Evolutionary conservation across 2,113 vertebrate genomes (phyloP), one percentile per base, ranked within the genome.

Genomic region (Maccullochella peelii): DNA sequence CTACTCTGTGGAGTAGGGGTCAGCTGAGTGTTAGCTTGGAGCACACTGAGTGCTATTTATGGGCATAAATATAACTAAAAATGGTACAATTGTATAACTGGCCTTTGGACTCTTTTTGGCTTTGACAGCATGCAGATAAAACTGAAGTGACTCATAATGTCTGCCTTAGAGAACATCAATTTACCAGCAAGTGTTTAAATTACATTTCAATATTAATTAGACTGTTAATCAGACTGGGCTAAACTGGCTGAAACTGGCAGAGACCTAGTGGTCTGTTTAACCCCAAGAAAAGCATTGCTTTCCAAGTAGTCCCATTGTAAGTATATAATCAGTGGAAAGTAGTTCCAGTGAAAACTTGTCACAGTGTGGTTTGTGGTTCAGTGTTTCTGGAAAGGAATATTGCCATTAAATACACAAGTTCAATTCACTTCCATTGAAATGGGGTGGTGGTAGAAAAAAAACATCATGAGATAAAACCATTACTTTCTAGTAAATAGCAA

Each of bases 181-280:
- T 27, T 65, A 23, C 25, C 10, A 40, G 23, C 3, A 62, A 76
- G 59, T 36, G 42, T 49, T 57, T 66, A 11, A 70, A 73, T 76
- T 58, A 67, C 50, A 83, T 83, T 50, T 78, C 11, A 71, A 57
- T 80, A 80, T 68, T 71, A 7, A 76, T 70, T 11, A 73, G 70
- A 4, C 20, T 63, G 59, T 27, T 57, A 40, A 47, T 76, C 47
- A 74, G 27, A 67, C 44, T 8, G 25, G 11, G 14, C 23, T 20
- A 47, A 84, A 62, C 58, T 66, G 15, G 57, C 30, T 78, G 63
- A 73, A 59, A 63, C 62, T 66, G 71, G 58, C 52, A 47, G 42
- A 78, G 20, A 4, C 25, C 42, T 1, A 1, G 18, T 30, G 58
- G 6, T 77, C 25, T 23, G 61, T 50, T 50, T 20, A 15, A 9